Conservation (phyloP, 2,888 invertebrate genomes). For the Orchestes rusci region DNA sequence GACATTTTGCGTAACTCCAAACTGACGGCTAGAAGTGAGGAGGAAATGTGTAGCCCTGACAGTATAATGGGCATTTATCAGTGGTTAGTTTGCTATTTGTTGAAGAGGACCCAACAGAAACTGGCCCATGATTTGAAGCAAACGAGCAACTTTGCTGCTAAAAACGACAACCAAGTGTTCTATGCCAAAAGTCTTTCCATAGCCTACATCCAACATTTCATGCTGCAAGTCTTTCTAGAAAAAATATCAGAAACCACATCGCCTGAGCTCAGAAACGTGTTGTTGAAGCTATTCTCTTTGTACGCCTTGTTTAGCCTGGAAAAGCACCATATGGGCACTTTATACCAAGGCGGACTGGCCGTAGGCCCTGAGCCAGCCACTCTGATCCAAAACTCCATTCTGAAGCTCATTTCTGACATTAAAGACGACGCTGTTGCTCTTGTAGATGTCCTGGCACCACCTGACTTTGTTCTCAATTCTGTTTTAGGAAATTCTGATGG, state of each 20-base stretch:
- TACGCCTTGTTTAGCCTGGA: conserved; percentile 64
- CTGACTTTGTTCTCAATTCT: conserved; percentile 80
- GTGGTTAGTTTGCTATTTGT: conserved; percentile 75
- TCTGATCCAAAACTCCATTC: conserved; percentile 59
- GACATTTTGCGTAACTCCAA: conserved; percentile 45
- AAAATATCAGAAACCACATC: conserved; percentile 45
- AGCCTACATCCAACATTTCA: conserved; percentile 63
- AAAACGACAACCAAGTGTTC: conserved; percentile 82
- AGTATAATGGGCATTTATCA: conserved; percentile 58
- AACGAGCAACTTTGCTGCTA: conserved; percentile 56
- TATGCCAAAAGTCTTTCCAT: conserved; percentile 70
- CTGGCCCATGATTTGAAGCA: conserved; percentile 38
- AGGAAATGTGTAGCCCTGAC: conserved; percentile 48
- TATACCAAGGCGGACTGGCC: conserved; percentile 61
- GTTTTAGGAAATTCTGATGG: conserved; percentile 82
- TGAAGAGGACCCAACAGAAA: conserved; percentile 61
- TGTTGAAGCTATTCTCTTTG: conserved; percentile 55
- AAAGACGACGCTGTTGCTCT: conserved; percentile 70
- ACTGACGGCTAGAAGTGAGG: conserved; percentile 46
- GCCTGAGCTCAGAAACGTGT: conserved; percentile 46
- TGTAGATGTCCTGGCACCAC: conserved; percentile 77
- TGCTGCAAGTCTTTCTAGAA: conserved; percentile 49
- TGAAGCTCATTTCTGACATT: conserved; percentile 54
- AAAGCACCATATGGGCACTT: conserved; percentile 66
- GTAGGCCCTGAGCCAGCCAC: conserved; percentile 48